Evolutionary conservation across 2,113 vertebrate species (phyloP).

Genomic region (Eolophus roseicapilla): DNA sequence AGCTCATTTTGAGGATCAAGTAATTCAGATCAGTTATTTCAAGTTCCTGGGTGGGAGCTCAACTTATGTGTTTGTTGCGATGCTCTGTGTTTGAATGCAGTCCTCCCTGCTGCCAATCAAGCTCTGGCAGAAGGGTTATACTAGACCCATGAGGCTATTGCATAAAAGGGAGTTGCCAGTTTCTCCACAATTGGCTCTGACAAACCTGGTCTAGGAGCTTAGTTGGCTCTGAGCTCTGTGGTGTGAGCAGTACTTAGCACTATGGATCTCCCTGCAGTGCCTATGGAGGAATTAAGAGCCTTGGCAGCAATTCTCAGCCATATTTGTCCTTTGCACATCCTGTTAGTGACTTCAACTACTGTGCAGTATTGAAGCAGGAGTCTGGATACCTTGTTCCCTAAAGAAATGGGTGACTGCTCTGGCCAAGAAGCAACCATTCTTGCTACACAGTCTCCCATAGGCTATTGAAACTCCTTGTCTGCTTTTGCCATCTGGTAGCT

Average conservation of each 20-base stretch:
- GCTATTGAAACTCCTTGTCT: not conserved
- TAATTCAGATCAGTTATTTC: not conserved
- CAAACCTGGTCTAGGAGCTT: not conserved
- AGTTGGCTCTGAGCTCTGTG: not conserved
- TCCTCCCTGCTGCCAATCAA: not conserved
- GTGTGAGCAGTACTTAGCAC: not conserved
- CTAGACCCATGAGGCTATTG: not conserved
- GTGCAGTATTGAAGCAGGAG: not conserved
- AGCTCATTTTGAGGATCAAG: not conserved
- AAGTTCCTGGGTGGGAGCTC: not conserved
- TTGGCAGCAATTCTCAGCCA: not conserved
- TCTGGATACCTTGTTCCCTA: not conserved
- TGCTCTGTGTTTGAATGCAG: not conserved
- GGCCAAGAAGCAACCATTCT: not conserved
- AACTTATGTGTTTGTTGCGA: not conserved
- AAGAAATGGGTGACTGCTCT: not conserved
- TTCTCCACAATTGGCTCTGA: not conserved
- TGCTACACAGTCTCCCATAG: not conserved
- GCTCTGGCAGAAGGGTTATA: not conserved
- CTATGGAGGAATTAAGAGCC: not conserved
- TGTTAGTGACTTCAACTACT: not conserved
- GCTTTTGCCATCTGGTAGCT: not conserved
- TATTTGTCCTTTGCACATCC: not conserved
- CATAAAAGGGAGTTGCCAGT: not conserved
- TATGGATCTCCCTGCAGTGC: rapidly evolving